Conservation (phyloP, 2,113 vertebrate genomes). For the Oreocharis arfaki region DNA sequence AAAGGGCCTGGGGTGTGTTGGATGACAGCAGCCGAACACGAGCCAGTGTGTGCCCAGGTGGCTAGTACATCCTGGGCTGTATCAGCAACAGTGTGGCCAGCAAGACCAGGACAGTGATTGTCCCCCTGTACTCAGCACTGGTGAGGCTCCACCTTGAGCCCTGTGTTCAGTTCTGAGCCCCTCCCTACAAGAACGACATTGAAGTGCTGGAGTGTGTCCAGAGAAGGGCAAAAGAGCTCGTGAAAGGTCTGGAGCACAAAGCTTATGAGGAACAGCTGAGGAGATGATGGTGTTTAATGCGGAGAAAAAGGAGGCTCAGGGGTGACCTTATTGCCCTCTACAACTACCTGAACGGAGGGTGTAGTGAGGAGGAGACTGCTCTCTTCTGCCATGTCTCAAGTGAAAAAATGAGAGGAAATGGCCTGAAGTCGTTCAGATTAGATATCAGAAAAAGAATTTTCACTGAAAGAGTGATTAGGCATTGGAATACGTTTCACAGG, state of each 20-base stretch:
- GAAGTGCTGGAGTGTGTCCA: background rate
- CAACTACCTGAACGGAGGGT: background rate
- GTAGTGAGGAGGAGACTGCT: background rate
- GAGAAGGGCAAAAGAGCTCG: background rate
- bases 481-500: background rate
- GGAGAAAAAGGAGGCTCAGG: background rate
- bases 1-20: background rate
- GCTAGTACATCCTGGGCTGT: background rate
- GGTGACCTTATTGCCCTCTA: background rate
- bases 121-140: background rate
- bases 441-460: background rate
- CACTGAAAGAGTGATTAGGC: background rate
- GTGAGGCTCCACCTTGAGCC: background rate
- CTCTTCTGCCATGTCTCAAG: background rate
- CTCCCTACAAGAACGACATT: background rate
- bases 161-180: fast-evolving
- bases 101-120: background rate
- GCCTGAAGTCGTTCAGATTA: background rate
- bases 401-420: background rate
- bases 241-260: background rate
- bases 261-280: background rate
- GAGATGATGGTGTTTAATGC: background rate
- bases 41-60: background rate
- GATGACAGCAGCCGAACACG: background rate
- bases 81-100: background rate